Percentiles rank a stretch among this genome's conserved stretches.
Evolutionary conservation across 1,140 invertebrate genomes (phyloP).

Genomic region (Trachelipus rathkii): DNA sequence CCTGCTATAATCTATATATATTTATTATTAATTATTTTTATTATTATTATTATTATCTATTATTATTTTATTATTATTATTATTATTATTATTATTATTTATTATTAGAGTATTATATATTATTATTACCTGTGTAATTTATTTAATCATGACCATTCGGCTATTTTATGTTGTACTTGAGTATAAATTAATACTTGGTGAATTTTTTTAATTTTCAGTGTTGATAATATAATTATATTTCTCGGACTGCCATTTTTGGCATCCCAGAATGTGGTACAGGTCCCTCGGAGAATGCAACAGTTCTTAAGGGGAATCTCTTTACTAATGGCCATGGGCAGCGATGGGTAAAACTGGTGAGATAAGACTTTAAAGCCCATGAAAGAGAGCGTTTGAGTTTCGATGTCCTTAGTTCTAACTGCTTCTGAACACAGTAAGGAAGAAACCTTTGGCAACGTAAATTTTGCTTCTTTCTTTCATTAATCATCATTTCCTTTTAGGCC

Average conservation of each 20-base stretch:
- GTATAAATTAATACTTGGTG: too few relatives aligned
- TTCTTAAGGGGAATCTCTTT: slow-evolving; percentile 55
- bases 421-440: slow-evolving; percentile 73
- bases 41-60: too few relatives aligned
- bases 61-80: too few relatives aligned
- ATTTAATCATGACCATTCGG: too few relatives aligned
- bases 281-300: slow-evolving; percentile 65
- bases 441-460: background rate
- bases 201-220: too few relatives aligned
- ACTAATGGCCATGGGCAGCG: slow-evolving; percentile 12
- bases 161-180: too few relatives aligned
- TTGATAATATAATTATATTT: too few relatives aligned
- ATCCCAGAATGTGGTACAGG: slow-evolving; percentile 91
- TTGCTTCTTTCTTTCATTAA: background rate
- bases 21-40: too few relatives aligned
- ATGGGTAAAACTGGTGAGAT: too few relatives aligned
- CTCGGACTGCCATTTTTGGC: slow-evolving; percentile 84
- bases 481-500: too few relatives aligned
- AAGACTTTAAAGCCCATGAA: background rate
- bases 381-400: slow-evolving; percentile 51
- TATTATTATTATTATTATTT: too few relatives aligned
- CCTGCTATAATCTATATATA: too few relatives aligned
- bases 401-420: slow-evolving; percentile 57
- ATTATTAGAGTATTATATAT: slow-evolving; percentile 16
- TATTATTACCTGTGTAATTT: slow-evolving; percentile 40